Base-by-base conservation (phyloP, 2,113 vertebrate species). In the Pygathrix nemaeus region DNA sequence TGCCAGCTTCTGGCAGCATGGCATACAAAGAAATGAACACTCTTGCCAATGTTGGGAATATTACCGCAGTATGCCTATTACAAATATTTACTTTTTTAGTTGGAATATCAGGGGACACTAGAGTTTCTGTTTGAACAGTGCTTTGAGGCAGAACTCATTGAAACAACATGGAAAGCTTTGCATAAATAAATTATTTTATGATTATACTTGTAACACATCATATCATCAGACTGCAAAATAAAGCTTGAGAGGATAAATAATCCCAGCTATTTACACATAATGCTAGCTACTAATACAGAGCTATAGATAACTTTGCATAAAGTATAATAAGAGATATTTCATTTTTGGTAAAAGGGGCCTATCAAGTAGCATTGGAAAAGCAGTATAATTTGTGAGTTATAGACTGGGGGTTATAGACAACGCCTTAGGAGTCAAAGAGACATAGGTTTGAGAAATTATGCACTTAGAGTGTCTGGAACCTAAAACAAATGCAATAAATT, bases 21-120 rank as follows among this genome's bases (percentile, higher is more conserved):
- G 91, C 94, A 97, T 75, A 96, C 97, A 96, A 59, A 72, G 94
- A 97, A 96, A 97, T 95, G 55, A 96, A 66, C 32, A 93, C 70
- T 85, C 35, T 90, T 95, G 66, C 95, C 94, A 96, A 59, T 6
- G n/a, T 32, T 68, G 84, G 75, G 80, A 85, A 66, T 97, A 96
- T 89, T 82, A 68, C 90, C 21, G 5, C 82, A 96, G 90, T 80
- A 70, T 97, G 90, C 90, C 97, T 96, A 25, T 95, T 92, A n/a
- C 66, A 98, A 98, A 98, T 80, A 97, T 98, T 86, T 98, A 98
- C 88, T 94, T 97, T 97, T 88, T 93, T 68, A 81, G 70, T 72
- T 50, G 94, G 93, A 93, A 75, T 95, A 30, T 82, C 95, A 97
- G 52, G 78, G 78, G 95, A 96, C 73, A 48, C 84, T 96, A 90